Evolutionary conservation across 2,797 vertebrate species (phyloP), one percentile per base, ranked within the genome.

Genomic region (Sphenopsis melanotis): DNA sequence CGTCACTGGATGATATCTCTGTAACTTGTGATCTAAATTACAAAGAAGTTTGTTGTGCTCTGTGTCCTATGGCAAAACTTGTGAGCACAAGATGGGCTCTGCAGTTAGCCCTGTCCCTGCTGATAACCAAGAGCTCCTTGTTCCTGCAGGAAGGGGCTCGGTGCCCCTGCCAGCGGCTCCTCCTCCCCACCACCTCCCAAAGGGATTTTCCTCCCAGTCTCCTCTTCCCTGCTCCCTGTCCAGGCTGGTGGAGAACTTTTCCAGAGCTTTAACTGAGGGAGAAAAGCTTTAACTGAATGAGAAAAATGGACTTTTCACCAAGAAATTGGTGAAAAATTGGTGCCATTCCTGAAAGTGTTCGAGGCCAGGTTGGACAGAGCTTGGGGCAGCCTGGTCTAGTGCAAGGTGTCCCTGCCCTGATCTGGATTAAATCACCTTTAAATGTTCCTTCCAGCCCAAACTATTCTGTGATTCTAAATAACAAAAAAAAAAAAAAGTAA

Each of bases 21-120:
- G 59, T 30, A 94, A 89, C 89, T 96, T 89, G 76, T 97, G 97
- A 96, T 94, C 89, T 71, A 63, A 89, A 59, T 91, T 32, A 95
- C 89, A 93, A 96, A 94, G 95, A 22, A 39, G 84, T 60, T 64
- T 24, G 57, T 96, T 96, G 92, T 93, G 59, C 83, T 91, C 82
- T 3, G 13, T 82, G 84, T 88, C 89, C 93, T 83, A 10, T 92
- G 96, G 93, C 92, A 96, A 95, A 96, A 93, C 90, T 84, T 93
- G 87, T 90, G 94, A 97, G 95, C 87, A 5, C 47, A 83, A 66
- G 93, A 37, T 32, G 21, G 76, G 36, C 30, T 80, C 55, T 72
- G 53, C 85, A 91, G 83, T 93, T 85, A 94, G 90, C 47, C 44
- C 66, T 12, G 1, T 89, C 87, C 87, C 70, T 1, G 50, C 36